A percentile compares a stretch with the other conserved stretches of the same genome.
phyloP scores from a whole-genome alignment of 2,888 invertebrate genomes.

The Leptogaster cylindrica region DNA sequence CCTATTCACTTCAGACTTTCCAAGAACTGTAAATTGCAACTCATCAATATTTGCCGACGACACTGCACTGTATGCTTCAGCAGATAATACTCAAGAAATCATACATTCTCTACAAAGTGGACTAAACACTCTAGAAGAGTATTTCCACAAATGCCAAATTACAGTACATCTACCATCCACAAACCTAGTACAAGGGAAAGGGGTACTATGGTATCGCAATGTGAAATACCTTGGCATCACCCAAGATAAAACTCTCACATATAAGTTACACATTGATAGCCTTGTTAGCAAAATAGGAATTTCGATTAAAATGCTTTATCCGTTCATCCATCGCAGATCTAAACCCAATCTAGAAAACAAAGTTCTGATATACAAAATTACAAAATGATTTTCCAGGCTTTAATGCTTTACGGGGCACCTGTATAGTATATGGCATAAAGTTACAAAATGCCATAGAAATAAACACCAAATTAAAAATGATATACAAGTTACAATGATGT shows the following conservation, averaged over 20 bases:
- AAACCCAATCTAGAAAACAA: neutral
- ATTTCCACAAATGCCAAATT: slow-evolving; percentile 3
- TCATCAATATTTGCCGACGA: slow-evolving; percentile 1
- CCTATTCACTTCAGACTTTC: neutral
- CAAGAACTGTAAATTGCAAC: neutral
- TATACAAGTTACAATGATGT: no score
- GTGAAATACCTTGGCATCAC: neutral
- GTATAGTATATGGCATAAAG: neutral
- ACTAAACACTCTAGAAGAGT: neutral
- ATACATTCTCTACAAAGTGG: neutral
- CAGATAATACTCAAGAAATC: neutral
- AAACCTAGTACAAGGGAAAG: neutral
- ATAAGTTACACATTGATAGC: neutral
- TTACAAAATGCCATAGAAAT: neutral
- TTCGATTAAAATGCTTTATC: neutral
- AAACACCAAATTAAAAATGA: neutral
- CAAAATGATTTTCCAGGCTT: neutral
- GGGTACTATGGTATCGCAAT: neutral
- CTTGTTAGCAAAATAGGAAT: neutral
- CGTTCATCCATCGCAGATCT: neutral
- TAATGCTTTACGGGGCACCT: neutral
- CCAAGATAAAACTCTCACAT: neutral
- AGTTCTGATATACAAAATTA: neutral
- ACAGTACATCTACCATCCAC: neutral
- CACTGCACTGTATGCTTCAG: neutral